phyloP scores from a whole-genome alignment of 2,113 vertebrate species.

The Pygoscelis adeliae region DNA sequence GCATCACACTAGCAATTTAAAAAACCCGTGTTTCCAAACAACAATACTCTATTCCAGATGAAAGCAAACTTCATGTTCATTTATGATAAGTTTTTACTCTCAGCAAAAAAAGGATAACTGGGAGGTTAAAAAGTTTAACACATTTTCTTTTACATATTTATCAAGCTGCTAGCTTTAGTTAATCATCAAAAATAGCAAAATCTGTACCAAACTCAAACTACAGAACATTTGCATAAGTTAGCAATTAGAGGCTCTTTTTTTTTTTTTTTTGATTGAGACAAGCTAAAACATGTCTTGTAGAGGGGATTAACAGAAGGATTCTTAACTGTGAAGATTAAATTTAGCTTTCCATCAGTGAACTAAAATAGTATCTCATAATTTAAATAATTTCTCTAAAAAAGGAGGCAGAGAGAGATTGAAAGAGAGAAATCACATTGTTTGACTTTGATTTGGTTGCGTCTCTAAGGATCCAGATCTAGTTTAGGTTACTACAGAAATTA shows the following conservation, averaged over 20 bases:
- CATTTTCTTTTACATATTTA: background rate
- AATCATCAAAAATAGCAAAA: background rate
- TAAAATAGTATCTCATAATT: conserved; percentile 12
- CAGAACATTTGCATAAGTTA: background rate
- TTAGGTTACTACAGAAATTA: conserved; percentile 50
- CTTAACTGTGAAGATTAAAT: conserved; percentile 1
- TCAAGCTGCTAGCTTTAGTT: background rate
- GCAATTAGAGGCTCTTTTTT: background rate
- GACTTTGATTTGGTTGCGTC: background rate
- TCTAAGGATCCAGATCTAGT: background rate
- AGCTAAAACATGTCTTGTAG: background rate
- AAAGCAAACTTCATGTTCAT: background rate
- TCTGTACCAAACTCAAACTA: background rate
- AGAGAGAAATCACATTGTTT: background rate
- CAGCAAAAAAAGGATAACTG: background rate
- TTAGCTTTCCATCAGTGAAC: background rate
- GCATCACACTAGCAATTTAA: background rate
- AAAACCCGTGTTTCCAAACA: background rate
- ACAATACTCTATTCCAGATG: background rate
- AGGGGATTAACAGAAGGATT: background rate
- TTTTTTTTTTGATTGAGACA: background rate
- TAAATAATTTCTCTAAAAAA: conserved; percentile 4
- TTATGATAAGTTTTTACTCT: background rate
- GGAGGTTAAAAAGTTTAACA: background rate
- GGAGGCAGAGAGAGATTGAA: background rate